Percentiles rank a stretch among this genome's conserved stretches.
phyloP scores from a whole-genome alignment of 2,797 vertebrate species.

The Peromyscus nudipes region DNA sequence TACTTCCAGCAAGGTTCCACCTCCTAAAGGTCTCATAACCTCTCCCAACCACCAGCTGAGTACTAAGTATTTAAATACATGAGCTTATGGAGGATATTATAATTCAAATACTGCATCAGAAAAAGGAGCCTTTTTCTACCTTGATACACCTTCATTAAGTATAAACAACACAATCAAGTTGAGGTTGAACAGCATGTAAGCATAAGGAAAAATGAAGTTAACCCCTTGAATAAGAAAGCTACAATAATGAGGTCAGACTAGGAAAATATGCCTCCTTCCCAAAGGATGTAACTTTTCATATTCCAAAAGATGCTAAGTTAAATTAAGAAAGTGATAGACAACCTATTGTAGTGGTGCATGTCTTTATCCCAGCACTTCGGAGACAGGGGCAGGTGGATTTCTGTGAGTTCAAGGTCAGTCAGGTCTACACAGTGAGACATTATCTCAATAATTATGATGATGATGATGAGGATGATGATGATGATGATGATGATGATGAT shows the following conservation, averaged over 20 bases:
- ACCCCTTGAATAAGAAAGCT: slow-evolving; percentile 34
- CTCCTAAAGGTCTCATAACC: background rate
- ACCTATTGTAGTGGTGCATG: background rate
- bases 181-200: slow-evolving; percentile 36
- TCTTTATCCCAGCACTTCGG: background rate
- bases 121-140: background rate
- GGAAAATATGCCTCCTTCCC: background rate
- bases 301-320: slow-evolving; percentile 46
- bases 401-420: background rate
- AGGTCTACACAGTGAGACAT: background rate
- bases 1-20: background rate
- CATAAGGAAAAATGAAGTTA: slow-evolving; percentile 9
- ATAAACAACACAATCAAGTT: slow-evolving; percentile 11
- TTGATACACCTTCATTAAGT: slow-evolving; percentile 28
- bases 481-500: no score
- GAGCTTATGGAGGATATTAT: background rate
- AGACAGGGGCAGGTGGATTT: background rate
- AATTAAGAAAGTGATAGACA: slow-evolving; percentile 45
- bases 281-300: slow-evolving; percentile 35
- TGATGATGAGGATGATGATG: no score
- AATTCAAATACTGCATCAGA: background rate
- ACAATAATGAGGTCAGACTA: slow-evolving; percentile 30
- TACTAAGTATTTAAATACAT: background rate
- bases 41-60: background rate
- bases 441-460: background rate